Percentiles rank a stretch among this genome's conserved stretches.
Evolutionary conservation across 2,888 invertebrate species (phyloP).

Genomic region (Limulus polyphemus): DNA sequence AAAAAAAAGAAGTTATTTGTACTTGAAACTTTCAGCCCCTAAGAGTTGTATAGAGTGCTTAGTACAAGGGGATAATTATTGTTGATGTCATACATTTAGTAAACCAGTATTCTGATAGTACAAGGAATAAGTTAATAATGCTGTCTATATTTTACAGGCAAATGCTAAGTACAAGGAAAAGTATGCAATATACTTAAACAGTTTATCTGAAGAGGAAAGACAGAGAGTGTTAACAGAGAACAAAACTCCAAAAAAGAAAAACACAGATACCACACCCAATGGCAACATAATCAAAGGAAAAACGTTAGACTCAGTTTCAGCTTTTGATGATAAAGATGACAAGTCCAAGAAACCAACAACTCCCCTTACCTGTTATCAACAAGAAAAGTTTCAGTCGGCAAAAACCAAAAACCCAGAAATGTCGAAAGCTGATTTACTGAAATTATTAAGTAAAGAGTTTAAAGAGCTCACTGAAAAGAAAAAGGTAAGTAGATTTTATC

Average conservation of each 20-base stretch:
- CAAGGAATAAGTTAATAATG: neutral
- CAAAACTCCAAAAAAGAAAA: slow-evolving; percentile 31
- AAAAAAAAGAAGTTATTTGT: too few relatives aligned
- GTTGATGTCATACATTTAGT: too few relatives aligned
- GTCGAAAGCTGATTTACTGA: slow-evolving; percentile 28
- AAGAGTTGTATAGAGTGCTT: too few relatives aligned
- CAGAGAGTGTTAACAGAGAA: slow-evolving; percentile 36
- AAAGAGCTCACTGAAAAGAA: slow-evolving; percentile 27
- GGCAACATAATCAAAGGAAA: neutral
- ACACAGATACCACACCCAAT: neutral
- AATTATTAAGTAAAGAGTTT: slow-evolving; percentile 28
- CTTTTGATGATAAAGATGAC: neutral
- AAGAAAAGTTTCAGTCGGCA: slow-evolving; percentile 41
- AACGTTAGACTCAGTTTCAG: neutral
- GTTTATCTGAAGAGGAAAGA: slow-evolving; percentile 41
- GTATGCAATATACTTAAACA: slow-evolving; percentile 41
- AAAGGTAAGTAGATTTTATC: slow-evolving; percentile 22
- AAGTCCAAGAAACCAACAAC: slow-evolving; percentile 39
- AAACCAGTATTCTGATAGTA: too few relatives aligned
- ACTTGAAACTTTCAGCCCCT: too few relatives aligned
- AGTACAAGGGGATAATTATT: too few relatives aligned
- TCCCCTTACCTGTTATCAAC: slow-evolving; percentile 43
- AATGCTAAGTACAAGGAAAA: slow-evolving; percentile 41
- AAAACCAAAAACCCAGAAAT: slow-evolving; percentile 39
- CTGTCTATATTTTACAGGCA: slow-evolving; percentile 11